Percentiles rank a stretch among this genome's conserved stretches.
phyloP scores from a whole-genome alignment of 2,888 invertebrate genomes.

The Eupithecia pulchellata region DNA sequence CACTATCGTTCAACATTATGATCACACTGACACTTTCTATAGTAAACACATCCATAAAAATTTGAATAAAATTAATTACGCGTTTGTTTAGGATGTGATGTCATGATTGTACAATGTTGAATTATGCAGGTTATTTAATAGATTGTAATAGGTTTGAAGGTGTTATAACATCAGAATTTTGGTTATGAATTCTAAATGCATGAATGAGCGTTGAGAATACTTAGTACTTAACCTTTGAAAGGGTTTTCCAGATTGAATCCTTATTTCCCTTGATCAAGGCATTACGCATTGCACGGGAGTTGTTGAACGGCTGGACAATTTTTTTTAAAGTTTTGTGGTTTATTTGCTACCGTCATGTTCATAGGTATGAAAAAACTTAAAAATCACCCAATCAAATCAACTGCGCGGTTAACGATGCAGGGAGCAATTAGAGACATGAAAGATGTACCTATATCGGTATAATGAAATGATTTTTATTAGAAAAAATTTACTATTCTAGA shows the following conservation, averaged over 20 bases:
- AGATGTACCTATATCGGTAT: neutral
- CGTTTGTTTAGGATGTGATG: slow-evolving; percentile 53
- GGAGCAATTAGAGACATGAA: neutral
- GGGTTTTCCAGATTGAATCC: too few relatives aligned
- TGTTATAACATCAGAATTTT: slow-evolving; percentile 13
- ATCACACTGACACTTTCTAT: slow-evolving; percentile 72
- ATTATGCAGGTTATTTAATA: slow-evolving; percentile 29
- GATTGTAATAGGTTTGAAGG: neutral
- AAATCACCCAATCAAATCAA: too few relatives aligned
- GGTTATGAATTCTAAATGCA: neutral
- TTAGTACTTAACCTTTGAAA: neutral
- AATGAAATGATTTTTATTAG: neutral
- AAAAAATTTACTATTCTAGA: too few relatives aligned
- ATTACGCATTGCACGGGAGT: too few relatives aligned
- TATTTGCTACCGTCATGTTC: too few relatives aligned
- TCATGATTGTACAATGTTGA: slow-evolving; percentile 50
- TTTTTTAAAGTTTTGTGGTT: too few relatives aligned
- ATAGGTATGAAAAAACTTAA: too few relatives aligned
- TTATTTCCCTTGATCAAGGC: too few relatives aligned
- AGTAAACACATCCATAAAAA: slow-evolving; percentile 64
- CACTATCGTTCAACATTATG: slow-evolving; percentile 81
- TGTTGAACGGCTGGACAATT: too few relatives aligned
- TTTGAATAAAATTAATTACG: slow-evolving; percentile 56
- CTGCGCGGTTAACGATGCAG: too few relatives aligned
- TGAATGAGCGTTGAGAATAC: neutral